Evolutionary conservation across 2,888 invertebrate genomes (phyloP).

Genomic region (Drosophila birchii): DNA sequence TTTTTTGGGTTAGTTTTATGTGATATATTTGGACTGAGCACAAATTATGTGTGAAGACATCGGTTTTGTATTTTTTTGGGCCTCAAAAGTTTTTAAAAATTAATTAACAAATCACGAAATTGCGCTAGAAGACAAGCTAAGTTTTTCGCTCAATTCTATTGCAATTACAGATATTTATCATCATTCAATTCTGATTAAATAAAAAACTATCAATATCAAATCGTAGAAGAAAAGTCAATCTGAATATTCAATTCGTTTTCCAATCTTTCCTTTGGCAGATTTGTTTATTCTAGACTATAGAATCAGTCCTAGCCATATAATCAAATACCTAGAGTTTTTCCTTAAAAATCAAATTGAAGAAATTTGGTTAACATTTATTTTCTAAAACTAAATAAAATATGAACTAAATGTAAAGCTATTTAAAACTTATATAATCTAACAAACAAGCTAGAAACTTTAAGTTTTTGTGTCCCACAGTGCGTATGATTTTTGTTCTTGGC

Average conservation of each 20-base stretch:
- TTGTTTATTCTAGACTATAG: too few relatives aligned
- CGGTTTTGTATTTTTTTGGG: not conserved
- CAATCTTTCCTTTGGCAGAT: too few relatives aligned
- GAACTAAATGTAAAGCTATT: not conserved
- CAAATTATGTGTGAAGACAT: not conserved
- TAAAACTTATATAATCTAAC: not conserved
- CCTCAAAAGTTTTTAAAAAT: not conserved
- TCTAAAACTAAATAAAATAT: too few relatives aligned
- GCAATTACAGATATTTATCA: not conserved
- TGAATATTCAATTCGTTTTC: too few relatives aligned
- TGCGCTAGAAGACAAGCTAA: not conserved
- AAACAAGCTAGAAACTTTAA: not conserved
- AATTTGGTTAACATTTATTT: too few relatives aligned
- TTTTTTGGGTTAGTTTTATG: constrained; percentile 1
- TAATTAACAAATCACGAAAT: not conserved
- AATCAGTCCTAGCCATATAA: too few relatives aligned
- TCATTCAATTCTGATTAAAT: too few relatives aligned
- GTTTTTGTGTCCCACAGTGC: not conserved
- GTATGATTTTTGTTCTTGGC: not conserved
- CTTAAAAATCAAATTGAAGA: too few relatives aligned
- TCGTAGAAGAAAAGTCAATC: too few relatives aligned
- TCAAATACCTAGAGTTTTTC: too few relatives aligned
- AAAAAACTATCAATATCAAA: too few relatives aligned
- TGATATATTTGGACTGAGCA: not conserved
- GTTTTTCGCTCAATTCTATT: not conserved